These are phyloP conservation scores for Tolmerus cingulatus DNA, from an alignment of 2,888 invertebrate species.

Conservation along the genomic window DNA sequence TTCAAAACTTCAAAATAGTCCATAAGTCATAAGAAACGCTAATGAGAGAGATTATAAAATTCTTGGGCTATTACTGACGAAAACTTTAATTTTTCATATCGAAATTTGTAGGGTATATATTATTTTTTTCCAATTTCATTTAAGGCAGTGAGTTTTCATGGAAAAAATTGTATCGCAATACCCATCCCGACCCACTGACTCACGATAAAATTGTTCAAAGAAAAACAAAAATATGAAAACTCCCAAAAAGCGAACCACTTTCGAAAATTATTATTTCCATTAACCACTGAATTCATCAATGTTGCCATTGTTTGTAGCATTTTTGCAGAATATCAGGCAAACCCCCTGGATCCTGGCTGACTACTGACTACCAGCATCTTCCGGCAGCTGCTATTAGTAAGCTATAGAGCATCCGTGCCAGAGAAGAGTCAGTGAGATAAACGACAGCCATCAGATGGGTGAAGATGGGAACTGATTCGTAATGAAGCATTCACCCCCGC, in stretches of 20 bases:
- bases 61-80: not conserved
- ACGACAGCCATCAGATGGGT: conserved; percentile 6
- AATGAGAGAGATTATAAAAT: too few relatives aligned
- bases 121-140: not conserved
- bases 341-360: not conserved
- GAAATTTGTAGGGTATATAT: not conserved
- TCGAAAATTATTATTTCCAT: conserved; percentile 30
- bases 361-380: not conserved
- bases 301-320: conserved; percentile 7
- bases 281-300: conserved; percentile 30
- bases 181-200: not conserved
- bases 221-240: not conserved
- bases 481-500: not conserved
- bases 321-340: not conserved
- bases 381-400: not conserved
- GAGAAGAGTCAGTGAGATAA: not conserved
- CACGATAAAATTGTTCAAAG: not conserved
- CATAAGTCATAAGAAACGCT: too few relatives aligned
- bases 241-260: conserved; percentile 6
- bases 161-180: not conserved
- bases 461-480: not conserved
- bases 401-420: not conserved
- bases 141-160: not conserved
- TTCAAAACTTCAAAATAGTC: too few relatives aligned
- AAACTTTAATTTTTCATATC: not conserved